Conservation (phyloP, 2,113 vertebrate species). For the Cairina moschata region DNA sequence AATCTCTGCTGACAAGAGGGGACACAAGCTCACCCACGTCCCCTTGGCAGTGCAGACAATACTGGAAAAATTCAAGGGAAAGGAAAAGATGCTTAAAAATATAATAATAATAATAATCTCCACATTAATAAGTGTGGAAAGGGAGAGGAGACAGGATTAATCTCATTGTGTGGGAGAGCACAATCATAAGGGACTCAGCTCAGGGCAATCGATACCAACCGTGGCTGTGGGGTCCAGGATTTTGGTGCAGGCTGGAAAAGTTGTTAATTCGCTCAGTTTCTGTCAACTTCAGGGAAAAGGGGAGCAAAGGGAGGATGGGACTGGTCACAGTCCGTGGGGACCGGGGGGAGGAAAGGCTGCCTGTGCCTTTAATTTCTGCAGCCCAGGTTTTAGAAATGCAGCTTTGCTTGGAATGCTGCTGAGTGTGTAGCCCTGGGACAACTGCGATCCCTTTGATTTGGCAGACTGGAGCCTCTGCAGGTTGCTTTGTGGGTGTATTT, state of each 20-base stretch:
- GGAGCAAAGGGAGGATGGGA: background rate
- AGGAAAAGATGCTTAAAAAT: background rate
- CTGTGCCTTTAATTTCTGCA: conserved; percentile 48
- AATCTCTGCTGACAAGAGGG: background rate
- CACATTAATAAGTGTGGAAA: background rate
- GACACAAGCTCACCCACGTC: background rate
- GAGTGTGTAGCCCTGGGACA: conserved; percentile 70
- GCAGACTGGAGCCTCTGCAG: conserved; percentile 61
- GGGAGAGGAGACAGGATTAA: background rate
- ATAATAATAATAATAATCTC: background rate
- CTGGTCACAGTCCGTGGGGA: background rate
- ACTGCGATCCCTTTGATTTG: conserved; percentile 64
- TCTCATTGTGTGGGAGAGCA: background rate
- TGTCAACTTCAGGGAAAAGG: rapidly evolving
- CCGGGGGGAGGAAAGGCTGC: background rate
- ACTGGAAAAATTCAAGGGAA: background rate
- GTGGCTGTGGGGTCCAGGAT: background rate
- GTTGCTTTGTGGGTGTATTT: conserved; percentile 64
- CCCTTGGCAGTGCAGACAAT: background rate
- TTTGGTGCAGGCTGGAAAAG: background rate
- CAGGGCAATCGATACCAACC: background rate
- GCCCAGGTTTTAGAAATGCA: conserved; percentile 35
- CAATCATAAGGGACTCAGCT: background rate
- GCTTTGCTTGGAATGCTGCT: conserved; percentile 55
- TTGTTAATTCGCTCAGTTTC: background rate